Base-by-base conservation (phyloP, 2,113 vertebrate species). In the Nematolebias whitei region DNA sequence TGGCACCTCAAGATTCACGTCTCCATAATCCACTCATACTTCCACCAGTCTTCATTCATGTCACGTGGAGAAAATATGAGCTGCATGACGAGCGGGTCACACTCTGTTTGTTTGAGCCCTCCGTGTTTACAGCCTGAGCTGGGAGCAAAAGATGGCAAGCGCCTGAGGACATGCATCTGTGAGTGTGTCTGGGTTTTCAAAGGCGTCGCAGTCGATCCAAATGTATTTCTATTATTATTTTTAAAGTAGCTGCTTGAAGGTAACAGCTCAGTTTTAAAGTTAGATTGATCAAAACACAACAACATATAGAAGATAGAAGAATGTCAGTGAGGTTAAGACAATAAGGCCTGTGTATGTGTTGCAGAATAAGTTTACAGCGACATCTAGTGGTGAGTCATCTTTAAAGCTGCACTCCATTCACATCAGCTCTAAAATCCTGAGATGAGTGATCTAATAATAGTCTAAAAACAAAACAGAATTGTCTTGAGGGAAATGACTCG, bases 341-440 rank as follows among this genome's bases (percentile, higher is more conserved):
- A 35, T 10, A 35, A 35, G 32, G 9, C 5, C 32, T 35, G 32
- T 35, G 32, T 35, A 8, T 35, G 9, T 35, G 32, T 35, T 22
- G 5, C 18, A 59, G 14, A 29, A 64, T 83, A 60, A 80, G 5
- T 44, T 68, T 40, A 15, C 71, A 81, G 23, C 72, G 5, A 62
- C 86, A 85, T 80, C 86, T 81, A 65, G 77, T 78, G 86, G 68
- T 1, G 11, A 47, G 40, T 35, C 54, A 57, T 12, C 1, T 29
- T 44, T 29, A 5, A 48, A 68, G 38, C 44, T 8, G 13, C 11
- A 48, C 20, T 47, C 48, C 66, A 62, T 43, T 62, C 32, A 35
- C 32, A 35, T 35, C 5, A 8, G 32, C 32, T 35, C 9, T 9
- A 10, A 35, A 35, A 35, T 35, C 5, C 5, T 35, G 32, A 9